A percentile compares a stretch with the other conserved stretches of the same genome.
These are phyloP conservation scores for Chionomys nivalis DNA, from an alignment of 2,113 vertebrate genomes.

Conservation along the genomic window DNA sequence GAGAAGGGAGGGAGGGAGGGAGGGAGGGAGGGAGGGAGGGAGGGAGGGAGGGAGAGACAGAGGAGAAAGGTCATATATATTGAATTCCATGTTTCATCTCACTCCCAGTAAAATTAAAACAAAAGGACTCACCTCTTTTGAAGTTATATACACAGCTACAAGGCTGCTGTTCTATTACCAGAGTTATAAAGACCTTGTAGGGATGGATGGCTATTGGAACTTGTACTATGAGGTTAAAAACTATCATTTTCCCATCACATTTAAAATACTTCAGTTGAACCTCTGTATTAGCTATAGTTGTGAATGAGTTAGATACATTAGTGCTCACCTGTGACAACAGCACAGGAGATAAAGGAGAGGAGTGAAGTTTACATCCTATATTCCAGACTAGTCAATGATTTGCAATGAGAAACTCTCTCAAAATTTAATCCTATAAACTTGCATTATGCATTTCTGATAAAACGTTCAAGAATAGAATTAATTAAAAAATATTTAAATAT, in stretches of 20 bases:
- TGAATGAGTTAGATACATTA: too few species aligned
- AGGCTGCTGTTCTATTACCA: neutral
- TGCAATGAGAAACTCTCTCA: neutral
- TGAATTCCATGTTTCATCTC: neutral
- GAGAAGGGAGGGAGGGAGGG: too few species aligned
- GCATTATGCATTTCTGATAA: neutral
- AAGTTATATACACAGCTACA: neutral
- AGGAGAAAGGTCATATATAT: neutral
- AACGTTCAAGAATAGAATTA: neutral
- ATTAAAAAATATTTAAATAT: neutral
- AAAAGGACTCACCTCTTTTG: neutral
- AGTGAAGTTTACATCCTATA: neutral
- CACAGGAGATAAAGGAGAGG: neutral
- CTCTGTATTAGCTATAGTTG: neutral
- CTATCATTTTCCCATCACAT: neutral
- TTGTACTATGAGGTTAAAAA: neutral
- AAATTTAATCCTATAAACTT: neutral
- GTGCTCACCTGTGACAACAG: too few species aligned
- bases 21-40: too few species aligned
- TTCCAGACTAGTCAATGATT: neutral
- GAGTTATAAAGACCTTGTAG: neutral
- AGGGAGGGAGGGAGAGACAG: too few species aligned
- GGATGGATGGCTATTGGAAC: neutral
- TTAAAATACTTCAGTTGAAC: neutral
- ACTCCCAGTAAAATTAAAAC: neutral